Percentiles rank a stretch among this genome's conserved stretches.
Evolutionary conservation across 2,113 vertebrate species (phyloP).

Genomic region (Peromyscus californicus): DNA sequence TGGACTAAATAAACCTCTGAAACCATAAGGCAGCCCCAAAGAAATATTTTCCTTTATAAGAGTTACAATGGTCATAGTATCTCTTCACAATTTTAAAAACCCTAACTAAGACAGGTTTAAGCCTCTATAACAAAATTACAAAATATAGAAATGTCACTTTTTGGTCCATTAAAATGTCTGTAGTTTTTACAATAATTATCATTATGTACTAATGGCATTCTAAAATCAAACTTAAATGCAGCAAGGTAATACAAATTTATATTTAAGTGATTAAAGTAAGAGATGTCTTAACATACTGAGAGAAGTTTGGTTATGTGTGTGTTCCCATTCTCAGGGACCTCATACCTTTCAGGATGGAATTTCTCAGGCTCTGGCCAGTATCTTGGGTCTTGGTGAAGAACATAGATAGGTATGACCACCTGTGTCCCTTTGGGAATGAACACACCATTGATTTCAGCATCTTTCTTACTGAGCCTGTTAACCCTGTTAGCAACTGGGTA

Average conservation of each 20-base stretch:
- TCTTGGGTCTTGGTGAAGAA: constrained; percentile 85
- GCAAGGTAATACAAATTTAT: neutral
- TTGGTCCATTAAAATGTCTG: neutral
- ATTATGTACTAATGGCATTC: neutral
- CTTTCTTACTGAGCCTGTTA: constrained; percentile 91
- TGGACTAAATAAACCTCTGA: too few species aligned
- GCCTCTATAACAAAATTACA: too few species aligned
- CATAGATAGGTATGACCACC: constrained; percentile 86
- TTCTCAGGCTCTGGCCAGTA: constrained; percentile 90
- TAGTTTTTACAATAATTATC: neutral
- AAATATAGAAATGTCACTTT: neutral
- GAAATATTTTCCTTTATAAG: too few species aligned
- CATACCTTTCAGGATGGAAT: constrained; percentile 94
- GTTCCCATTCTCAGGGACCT: neutral
- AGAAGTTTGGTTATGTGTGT: neutral
- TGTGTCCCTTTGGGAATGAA: constrained; percentile 89
- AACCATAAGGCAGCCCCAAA: too few species aligned
- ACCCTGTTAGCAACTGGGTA: constrained; percentile 84
- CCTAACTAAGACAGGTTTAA: too few species aligned
- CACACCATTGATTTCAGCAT: constrained; percentile 87
- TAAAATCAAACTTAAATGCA: neutral
- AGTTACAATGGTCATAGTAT: too few species aligned
- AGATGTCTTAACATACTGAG: neutral
- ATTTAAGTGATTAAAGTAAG: neutral
- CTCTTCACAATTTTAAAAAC: too few species aligned